Percentiles rank a stretch among this genome's conserved stretches.
Conservation (phyloP, 2,797 vertebrate species). For the Clarias laeviceps region DNA sequence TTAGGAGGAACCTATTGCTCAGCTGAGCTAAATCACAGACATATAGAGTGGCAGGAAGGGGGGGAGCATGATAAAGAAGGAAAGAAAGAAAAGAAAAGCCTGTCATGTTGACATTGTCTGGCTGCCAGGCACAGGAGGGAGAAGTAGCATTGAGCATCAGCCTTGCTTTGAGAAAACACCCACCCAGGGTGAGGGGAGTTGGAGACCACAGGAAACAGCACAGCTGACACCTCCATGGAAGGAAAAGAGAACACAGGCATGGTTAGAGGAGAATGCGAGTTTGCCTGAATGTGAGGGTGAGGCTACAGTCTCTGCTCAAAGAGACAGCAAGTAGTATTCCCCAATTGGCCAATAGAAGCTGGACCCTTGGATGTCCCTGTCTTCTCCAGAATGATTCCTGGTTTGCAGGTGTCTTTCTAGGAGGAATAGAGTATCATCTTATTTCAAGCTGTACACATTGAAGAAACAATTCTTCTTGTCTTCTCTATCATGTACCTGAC, state of each 20-base stretch:
- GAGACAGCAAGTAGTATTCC: neutral
- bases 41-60: constrained; percentile 44
- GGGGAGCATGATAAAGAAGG: constrained; percentile 21
- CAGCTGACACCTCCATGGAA: neutral
- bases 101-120: constrained; percentile 76
- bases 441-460: neutral
- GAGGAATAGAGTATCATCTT: constrained; percentile 44
- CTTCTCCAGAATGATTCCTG: constrained; percentile 38
- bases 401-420: constrained; percentile 64
- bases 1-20: constrained; percentile 69
- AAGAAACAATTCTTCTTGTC: constrained; percentile 41
- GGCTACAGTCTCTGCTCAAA: neutral
- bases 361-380: constrained; percentile 33
- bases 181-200: constrained; percentile 58
- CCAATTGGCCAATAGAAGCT: constrained; percentile 53
- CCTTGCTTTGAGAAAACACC: constrained; percentile 60
- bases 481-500: constrained; percentile 35
- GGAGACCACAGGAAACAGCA: constrained; percentile 33
- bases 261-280: constrained; percentile 4
- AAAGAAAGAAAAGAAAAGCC: constrained; percentile 55
- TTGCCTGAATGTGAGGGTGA: neutral
- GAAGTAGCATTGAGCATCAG: constrained; percentile 40
- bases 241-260: neutral
- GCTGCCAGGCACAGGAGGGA: constrained; percentile 60
- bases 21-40: constrained; percentile 61